Evolutionary conservation across 2,113 vertebrate species (phyloP), one percentile per base, ranked within the genome.

Genomic region (Scopus umbretta): DNA sequence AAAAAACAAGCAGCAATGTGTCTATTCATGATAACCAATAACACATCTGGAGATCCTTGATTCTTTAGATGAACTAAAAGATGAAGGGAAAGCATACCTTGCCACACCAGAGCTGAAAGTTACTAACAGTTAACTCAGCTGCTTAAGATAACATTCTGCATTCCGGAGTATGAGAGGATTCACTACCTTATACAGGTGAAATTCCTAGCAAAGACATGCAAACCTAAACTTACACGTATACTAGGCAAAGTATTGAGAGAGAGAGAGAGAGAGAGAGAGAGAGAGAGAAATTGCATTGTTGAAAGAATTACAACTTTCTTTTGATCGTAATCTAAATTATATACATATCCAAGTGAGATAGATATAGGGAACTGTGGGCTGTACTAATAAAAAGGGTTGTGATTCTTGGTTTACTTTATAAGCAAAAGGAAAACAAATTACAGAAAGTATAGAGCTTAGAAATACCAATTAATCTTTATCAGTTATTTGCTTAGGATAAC

Each of bases 401-500:
- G 32, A 66, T 80, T n/a, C 9, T 66, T 40, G 16, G 10, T 62
- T 80, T 68, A 58, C 36, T 84, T 95, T 47, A 58, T 36, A 58
- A 88, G 34, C 32, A 58, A 88, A 92, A 72, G 18, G 49, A 90
- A 92, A 72, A 70, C 10, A 66, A 86, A 80, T 58, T 56, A 55
- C 18, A 89, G 59, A 80, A 93, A 82, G 14, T 23, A 73, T 16
- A 36, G 22, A 73, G 42, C 17, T 90, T 71, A 92, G 61, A 50
- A 53, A 52, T 74, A 59, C 71, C 59, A 95, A 88, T 67, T 92
- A 90, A 84, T 79, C 50, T 82, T 74, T 74, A 62, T 40, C 5
- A 8, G 63, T 42, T 68, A 36, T 85, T 92, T 94, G 65, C 42
- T 83, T 86, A 83, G 43, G 52, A 61, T 87, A 94, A 92, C 32